Evolutionary conservation across 2,113 vertebrate species (phyloP).

Genomic region (Tonatia bakeri): DNA sequence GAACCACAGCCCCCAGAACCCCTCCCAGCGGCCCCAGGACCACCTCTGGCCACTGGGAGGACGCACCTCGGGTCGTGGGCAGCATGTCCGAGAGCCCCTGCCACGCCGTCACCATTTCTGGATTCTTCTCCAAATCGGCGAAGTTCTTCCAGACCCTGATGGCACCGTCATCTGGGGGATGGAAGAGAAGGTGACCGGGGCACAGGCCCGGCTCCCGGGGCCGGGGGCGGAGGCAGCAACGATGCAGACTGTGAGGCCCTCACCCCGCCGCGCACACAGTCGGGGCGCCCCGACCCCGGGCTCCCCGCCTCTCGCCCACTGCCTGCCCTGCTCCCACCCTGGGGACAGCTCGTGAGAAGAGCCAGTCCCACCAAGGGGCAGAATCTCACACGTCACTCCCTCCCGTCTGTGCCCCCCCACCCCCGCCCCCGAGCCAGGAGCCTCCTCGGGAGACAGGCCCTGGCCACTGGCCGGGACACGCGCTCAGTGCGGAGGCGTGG

Average conservation of each 20-base stretch:
- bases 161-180: conserved; percentile 90
- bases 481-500: neutral
- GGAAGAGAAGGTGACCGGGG: neutral
- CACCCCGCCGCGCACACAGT: no score
- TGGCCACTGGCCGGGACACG: neutral
- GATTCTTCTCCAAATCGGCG: conserved; percentile 95
- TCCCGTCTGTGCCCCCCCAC: neutral
- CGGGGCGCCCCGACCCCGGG: rapidly evolving
- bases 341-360: neutral
- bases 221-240: no score
- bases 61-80: conserved; percentile 93
- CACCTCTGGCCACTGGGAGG: neutral
- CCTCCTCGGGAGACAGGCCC: neutral
- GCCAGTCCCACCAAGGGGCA: no score
- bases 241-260: no score
- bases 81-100: conserved; percentile 99
- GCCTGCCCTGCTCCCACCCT: neutral
- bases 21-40: rapidly evolving
- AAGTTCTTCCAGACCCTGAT: conserved; percentile 99
- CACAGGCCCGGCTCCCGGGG: neutral
- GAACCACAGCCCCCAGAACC: no score
- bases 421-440: neutral
- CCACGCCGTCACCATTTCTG: conserved; percentile 98
- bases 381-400: rapidly evolving
- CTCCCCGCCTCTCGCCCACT: no score